These are phyloP conservation scores for Mormyrus hasselquistii DNA, from an alignment of 2,797 vertebrate genomes.

Conservation along the genomic window DNA sequence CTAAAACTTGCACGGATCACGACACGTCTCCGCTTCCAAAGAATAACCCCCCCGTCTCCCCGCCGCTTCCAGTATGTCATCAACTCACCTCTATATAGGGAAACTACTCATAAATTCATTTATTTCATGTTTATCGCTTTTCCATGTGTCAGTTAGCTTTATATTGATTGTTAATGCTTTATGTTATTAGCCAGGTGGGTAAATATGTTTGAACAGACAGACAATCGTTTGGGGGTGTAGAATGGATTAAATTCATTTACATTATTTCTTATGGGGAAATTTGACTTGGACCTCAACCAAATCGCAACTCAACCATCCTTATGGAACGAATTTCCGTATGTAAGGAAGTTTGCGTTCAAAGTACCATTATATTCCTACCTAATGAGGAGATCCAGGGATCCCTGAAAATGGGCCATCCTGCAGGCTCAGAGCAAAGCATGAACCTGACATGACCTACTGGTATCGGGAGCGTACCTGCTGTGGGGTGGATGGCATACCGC, in stretches of 20 bases:
- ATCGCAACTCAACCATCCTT: neutral
- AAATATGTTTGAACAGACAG: no score
- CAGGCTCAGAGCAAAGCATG: neutral
- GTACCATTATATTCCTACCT: neutral
- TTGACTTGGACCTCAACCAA: neutral
- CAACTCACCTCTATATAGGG: no score
- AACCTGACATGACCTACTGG: neutral
- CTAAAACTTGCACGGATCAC: neutral
- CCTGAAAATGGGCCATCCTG: neutral
- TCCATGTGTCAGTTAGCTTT: no score
- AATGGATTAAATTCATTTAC: no score
- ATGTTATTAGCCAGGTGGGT: no score
- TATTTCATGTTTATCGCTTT: no score
- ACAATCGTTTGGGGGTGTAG: no score
- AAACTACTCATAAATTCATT: no score
- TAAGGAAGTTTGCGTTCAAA: neutral
- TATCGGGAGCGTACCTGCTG: neutral
- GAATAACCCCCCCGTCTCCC: no score
- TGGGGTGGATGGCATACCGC: neutral
- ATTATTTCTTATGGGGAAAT: neutral
- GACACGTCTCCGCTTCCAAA: no score
- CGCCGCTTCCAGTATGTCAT: no score
- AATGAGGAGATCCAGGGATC: neutral
- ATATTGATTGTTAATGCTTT: no score
- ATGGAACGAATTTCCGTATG: neutral